Base-by-base conservation (phyloP, 2,113 vertebrate genomes). In the Semnornis frantzii region DNA sequence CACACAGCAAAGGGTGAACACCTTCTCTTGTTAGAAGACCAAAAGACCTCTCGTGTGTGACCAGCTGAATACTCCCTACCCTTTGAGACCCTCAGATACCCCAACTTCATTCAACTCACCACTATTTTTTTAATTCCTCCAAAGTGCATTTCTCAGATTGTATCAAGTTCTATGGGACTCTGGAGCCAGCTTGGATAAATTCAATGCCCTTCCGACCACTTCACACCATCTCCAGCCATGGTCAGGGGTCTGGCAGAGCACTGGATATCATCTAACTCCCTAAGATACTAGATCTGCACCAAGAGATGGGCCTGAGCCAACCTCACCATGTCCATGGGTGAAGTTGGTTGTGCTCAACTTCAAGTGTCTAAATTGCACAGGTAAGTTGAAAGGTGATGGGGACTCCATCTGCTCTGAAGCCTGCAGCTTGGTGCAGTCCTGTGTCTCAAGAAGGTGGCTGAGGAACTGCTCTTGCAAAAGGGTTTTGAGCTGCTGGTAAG, bases 351-450 rank as follows among this genome's bases (percentile, higher is more conserved):
- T 28, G 18, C 25, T 83, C 48, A 42, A 28, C 18, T 34, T 39
- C 39, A 39, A 0, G 0, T 18, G 5, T 12, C 21, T 46, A 27
- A n/a, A 42, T 25, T 2, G 0, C 2, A 9, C 7, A 3, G 6
- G 12, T 7, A 8, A n/a, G 13, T 1, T 42, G 63, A 30, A 72
- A 39, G 23, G 4, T 44, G 20, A 28, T 12, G 9, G 33, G 34
- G 18, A 25, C 7, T 76, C 39, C 27, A 34, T 25, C 8, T 74
- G 19, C 30, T 58, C 27, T 50, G 28, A 31, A 54, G 14, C 23
- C 52, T 25, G 24, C 9, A 8, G 7, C 34, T 66, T 25, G 8
- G 16, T 66, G 30, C 12, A 50, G 28, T 39, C 18, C n/a, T 24
- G 9, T n/a, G 13, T 20, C 46, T 70, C 8, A 6, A 50, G 33